Evolutionary conservation across 2,888 invertebrate genomes (phyloP).

Genomic region (Uropetala carovei): DNA sequence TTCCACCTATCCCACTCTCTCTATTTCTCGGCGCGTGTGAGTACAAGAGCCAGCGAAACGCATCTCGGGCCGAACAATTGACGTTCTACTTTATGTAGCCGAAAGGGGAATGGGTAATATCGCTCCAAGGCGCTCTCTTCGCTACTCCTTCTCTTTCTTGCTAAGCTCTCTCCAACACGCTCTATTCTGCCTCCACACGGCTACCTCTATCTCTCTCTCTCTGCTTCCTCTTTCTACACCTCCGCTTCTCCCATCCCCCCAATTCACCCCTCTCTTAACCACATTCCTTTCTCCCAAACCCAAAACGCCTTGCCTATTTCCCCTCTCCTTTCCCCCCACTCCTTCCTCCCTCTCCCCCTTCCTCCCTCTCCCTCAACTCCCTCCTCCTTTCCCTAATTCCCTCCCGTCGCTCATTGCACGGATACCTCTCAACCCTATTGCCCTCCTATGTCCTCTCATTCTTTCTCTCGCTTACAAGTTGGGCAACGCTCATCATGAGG

Average conservation of each 20-base stretch:
- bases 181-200: not conserved
- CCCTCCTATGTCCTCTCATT: not conserved
- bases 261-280: not conserved
- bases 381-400: not conserved
- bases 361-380: no score
- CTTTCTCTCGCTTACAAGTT: not conserved
- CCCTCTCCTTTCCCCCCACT: not conserved
- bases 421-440: not conserved
- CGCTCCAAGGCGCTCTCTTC: not conserved
- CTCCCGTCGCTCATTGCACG: not conserved
- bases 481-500: slow-evolving; percentile 32
- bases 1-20: not conserved
- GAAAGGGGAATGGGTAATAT: not conserved
- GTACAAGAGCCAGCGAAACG: not conserved
- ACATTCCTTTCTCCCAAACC: not conserved
- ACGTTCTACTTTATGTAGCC: not conserved
- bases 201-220: not conserved
- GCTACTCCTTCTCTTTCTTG: not conserved
- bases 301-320: not conserved
- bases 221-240: not conserved
- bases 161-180: not conserved
- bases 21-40: not conserved
- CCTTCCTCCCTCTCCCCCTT: not conserved
- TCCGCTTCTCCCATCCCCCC: not conserved
- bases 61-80: not conserved